A percentile compares a stretch with the other conserved stretches of the same genome.
Evolutionary conservation across 2,797 vertebrate species (phyloP).

Genomic region (Coluber constrictor): DNA sequence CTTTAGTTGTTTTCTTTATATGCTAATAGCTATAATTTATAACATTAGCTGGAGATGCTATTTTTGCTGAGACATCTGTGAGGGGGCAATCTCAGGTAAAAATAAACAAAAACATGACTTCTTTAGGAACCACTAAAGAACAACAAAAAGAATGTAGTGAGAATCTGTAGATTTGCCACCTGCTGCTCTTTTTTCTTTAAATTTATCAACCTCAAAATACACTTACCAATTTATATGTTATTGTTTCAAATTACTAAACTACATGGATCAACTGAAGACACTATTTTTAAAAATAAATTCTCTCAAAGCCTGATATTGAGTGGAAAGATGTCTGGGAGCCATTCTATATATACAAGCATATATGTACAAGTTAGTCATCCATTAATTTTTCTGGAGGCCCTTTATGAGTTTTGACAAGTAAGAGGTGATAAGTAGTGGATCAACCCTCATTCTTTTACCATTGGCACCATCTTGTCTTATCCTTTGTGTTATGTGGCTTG

Average conservation of each 20-base stretch:
- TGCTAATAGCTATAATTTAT: slow-evolving; percentile 57
- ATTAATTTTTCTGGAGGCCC: not conserved
- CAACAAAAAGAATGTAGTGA: not conserved
- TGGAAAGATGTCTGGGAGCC: not conserved
- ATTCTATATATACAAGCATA: not conserved
- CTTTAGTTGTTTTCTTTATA: slow-evolving; percentile 39
- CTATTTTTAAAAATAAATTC: not conserved
- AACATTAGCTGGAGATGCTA: slow-evolving; percentile 48
- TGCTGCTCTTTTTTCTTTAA: not conserved
- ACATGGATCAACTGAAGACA: not conserved
- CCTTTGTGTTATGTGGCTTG: not conserved
- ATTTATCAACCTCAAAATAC: not conserved
- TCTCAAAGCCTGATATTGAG: not conserved
- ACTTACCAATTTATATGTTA: not conserved
- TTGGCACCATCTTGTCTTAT: no score
- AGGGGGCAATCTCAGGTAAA: slow-evolving; percentile 36
- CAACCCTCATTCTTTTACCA: not conserved
- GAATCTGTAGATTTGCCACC: slow-evolving; percentile 13
- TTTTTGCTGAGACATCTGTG: slow-evolving; percentile 39
- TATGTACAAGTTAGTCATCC: not conserved
- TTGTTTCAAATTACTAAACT: not conserved
- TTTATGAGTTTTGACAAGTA: not conserved
- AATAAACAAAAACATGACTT: slow-evolving; percentile 33
- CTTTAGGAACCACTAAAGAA: not conserved
- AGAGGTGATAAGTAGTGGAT: not conserved